Conservation (phyloP, 1,140 invertebrate species). For the Zaprionus davidi region DNA sequence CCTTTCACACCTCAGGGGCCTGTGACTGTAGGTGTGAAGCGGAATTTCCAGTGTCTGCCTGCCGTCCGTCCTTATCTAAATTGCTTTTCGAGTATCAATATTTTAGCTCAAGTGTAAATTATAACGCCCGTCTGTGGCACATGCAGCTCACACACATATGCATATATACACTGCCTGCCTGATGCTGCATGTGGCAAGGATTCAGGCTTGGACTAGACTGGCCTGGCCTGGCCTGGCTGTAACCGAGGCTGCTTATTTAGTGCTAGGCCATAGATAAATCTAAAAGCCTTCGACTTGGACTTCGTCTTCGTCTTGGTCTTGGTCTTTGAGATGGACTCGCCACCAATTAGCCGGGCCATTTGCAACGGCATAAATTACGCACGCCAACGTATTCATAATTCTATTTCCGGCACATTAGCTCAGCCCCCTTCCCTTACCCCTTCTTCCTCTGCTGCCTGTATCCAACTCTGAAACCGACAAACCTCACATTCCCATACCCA, state of each 20-base stretch:
- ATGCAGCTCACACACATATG: background rate
- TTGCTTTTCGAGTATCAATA: slow-evolving; percentile 84
- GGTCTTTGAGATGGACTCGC: background rate
- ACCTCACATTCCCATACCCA: slow-evolving; percentile 13
- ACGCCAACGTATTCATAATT: slow-evolving; percentile 81
- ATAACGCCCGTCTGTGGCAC: slow-evolving; percentile 51
- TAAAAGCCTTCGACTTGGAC: slow-evolving; percentile 69
- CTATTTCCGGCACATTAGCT: slow-evolving; percentile 80
- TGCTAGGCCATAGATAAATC: slow-evolving; percentile 79
- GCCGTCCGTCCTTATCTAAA: slow-evolving; percentile 75
- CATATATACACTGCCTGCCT: background rate
- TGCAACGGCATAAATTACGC: slow-evolving; percentile 75
- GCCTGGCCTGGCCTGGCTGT: background rate
- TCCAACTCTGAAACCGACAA: slow-evolving; percentile 3
- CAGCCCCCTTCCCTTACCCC: slow-evolving; percentile 4
- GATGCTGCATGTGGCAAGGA: slow-evolving; percentile 7
- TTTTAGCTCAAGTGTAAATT: slow-evolving; percentile 84
- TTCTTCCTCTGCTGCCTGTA: background rate
- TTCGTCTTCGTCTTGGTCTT: background rate
- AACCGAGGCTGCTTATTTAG: slow-evolving; percentile 59
- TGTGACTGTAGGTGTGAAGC: slow-evolving; percentile 78
- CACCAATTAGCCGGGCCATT: slow-evolving; percentile 59
- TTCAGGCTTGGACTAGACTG: background rate
- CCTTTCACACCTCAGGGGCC: slow-evolving; percentile 68
- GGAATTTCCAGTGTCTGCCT: slow-evolving; percentile 72